These are phyloP conservation scores for Natrix natrix DNA, from an alignment of 2,797 vertebrate genomes.

Conservation along the genomic window DNA sequence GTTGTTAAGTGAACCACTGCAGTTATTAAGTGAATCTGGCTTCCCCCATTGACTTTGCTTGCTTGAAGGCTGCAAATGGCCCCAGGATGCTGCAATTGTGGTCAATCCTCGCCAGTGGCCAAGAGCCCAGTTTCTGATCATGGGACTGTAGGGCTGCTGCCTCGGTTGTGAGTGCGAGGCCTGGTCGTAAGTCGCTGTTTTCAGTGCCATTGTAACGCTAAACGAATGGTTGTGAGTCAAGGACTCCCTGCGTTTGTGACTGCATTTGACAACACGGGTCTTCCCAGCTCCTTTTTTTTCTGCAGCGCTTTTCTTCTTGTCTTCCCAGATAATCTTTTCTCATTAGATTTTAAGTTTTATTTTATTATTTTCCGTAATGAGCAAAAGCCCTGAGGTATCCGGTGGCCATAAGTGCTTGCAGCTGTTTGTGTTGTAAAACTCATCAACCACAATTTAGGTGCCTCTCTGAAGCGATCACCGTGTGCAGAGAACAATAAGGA, in stretches of 20 bases:
- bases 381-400: background rate
- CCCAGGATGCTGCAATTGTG: background rate
- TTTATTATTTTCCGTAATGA: background rate
- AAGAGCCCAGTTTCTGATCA: background rate
- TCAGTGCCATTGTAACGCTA: background rate
- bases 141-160: background rate
- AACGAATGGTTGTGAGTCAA: background rate
- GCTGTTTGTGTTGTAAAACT: conserved; percentile 24
- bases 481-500: background rate
- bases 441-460: conserved; percentile 30
- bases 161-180: background rate
- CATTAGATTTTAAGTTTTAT: background rate
- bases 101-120: background rate
- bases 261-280: background rate
- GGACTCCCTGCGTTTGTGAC: background rate
- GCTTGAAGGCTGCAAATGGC: background rate
- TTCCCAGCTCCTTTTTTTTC: background rate
- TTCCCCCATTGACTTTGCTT: background rate
- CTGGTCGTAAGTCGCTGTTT: background rate
- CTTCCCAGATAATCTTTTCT: conserved; percentile 9
- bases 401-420: conserved; percentile 26
- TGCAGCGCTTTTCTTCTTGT: background rate
- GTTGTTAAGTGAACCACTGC: background rate
- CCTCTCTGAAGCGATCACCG: conserved; percentile 11
- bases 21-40: background rate